Conservation (phyloP, 2,888 invertebrate genomes). For the Ophion ellenae region DNA sequence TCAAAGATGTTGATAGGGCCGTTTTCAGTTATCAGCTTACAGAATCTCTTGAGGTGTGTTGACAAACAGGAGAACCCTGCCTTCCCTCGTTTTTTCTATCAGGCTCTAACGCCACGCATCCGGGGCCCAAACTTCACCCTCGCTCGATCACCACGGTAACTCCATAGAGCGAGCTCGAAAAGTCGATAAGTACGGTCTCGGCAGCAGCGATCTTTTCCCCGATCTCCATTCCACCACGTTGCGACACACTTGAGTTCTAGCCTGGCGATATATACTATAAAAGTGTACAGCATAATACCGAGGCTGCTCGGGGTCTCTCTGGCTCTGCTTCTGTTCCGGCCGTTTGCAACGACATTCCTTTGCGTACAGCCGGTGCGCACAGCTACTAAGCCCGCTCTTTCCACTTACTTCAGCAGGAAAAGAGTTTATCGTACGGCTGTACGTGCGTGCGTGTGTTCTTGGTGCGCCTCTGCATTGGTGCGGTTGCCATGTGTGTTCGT, state of each 20-base stretch:
- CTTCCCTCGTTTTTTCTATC: not conserved
- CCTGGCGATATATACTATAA: slow-evolving; percentile 10
- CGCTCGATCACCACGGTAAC: not conserved
- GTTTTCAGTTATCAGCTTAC: not conserved
- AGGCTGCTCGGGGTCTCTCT: slow-evolving; percentile 45
- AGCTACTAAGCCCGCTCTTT: slow-evolving; percentile 57
- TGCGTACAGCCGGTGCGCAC: slow-evolving; percentile 63
- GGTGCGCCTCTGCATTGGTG: slow-evolving; percentile 35
- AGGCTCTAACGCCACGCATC: not conserved
- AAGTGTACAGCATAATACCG: slow-evolving; percentile 47
- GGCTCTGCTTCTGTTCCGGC: slow-evolving; percentile 53
- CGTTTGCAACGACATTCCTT: slow-evolving; percentile 72
- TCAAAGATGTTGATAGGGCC: not conserved
- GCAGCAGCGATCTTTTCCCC: slow-evolving; percentile 51
- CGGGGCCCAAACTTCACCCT: not conserved
- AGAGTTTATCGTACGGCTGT: slow-evolving; percentile 46
- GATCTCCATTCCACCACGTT: slow-evolving; percentile 68
- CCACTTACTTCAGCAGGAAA: slow-evolving; percentile 52
- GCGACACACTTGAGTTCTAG: slow-evolving; percentile 65
- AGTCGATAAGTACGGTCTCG: slow-evolving; percentile 23
- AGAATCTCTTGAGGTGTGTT: too few species aligned
- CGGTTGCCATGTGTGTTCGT: slow-evolving; percentile 58
- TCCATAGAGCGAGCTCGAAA: not conserved
- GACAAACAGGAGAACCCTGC: not conserved
- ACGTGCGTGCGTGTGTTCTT: too few species aligned